Evolutionary conservation across 2,797 vertebrate genomes (phyloP).

Genomic region (Macropodus opercularis): DNA sequence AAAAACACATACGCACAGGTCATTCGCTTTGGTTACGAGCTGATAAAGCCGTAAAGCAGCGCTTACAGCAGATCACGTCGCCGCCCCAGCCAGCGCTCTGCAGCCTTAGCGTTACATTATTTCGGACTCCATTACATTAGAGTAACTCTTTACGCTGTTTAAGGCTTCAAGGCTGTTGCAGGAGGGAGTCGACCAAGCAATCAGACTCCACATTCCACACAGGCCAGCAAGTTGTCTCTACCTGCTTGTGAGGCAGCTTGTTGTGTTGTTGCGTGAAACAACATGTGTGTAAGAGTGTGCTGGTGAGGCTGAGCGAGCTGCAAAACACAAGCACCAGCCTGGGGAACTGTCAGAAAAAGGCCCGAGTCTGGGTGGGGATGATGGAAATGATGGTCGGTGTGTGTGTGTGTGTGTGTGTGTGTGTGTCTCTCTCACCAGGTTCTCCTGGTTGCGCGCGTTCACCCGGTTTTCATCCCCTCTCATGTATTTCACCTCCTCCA

Average conservation of each 20-base stretch:
- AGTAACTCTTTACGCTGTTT: neutral
- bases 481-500: conserved; percentile 99
- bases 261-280: conserved; percentile 25
- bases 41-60: conserved; percentile 26
- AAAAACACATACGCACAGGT: conserved; percentile 35
- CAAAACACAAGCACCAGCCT: conserved; percentile 50
- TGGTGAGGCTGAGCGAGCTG: conserved; percentile 23
- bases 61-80: conserved; percentile 38
- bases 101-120: neutral
- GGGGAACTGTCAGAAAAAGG: conserved; percentile 62
- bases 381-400: conserved; percentile 20
- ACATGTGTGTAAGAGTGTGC: conserved; percentile 27
- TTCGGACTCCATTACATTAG: too few relatives aligned
- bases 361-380: conserved; percentile 49
- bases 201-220: conserved; percentile 66
- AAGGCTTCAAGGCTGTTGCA: conserved; percentile 12
- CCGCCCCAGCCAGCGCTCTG: conserved; percentile 14
- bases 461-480: conserved; percentile 95
- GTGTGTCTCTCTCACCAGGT: conserved; percentile 89
- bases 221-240: conserved; percentile 51
- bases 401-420: conserved; percentile 14
- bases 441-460: conserved; percentile 97
- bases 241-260: conserved; percentile 47
- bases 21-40: conserved; percentile 34
- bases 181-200: conserved; percentile 29